phyloP scores from a whole-genome alignment of 1,140 invertebrate genomes.

The Drosophila tropicalis region DNA sequence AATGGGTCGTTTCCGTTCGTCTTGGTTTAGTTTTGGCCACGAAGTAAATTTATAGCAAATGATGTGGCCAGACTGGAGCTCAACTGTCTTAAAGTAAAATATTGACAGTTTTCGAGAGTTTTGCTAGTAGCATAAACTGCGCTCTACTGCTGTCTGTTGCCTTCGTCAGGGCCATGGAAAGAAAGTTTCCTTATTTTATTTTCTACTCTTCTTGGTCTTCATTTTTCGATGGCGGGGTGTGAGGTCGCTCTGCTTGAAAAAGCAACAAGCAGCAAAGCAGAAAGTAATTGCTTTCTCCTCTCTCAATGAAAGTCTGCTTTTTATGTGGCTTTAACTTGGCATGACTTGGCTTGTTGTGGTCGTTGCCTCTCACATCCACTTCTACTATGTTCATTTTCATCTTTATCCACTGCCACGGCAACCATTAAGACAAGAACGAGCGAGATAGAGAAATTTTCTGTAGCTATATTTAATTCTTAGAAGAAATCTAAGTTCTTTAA shows the following conservation, averaged over 20 bases:
- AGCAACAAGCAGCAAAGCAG: conserved; percentile 73
- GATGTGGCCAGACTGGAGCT: conserved; percentile 53
- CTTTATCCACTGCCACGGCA: conserved; percentile 31
- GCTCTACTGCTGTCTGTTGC: conserved; percentile 1
- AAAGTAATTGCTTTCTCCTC: conserved; percentile 77
- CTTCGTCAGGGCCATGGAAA: conserved; percentile 57
- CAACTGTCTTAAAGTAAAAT: conserved; percentile 72
- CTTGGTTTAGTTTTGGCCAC: conserved; percentile 40
- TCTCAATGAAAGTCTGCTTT: conserved; percentile 25
- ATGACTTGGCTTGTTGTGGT: conserved; percentile 46
- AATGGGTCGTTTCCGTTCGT: conserved; percentile 35
- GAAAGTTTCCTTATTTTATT: conserved; percentile 54
- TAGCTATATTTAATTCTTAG: conserved; percentile 58
- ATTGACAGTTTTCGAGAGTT: conserved; percentile 74
- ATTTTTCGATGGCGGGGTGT: conserved; percentile 5
- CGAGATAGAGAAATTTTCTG: neutral
- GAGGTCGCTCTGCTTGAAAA: conserved; percentile 31
- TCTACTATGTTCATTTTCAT: conserved; percentile 31
- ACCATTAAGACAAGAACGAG: conserved; percentile 38
- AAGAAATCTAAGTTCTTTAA: too few species aligned
- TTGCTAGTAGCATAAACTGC: conserved; percentile 60
- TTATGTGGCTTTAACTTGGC: conserved; percentile 39
- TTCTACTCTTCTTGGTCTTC: conserved; percentile 23
- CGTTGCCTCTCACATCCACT: conserved; percentile 15
- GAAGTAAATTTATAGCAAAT: conserved; percentile 75